Base-by-base conservation (phyloP, 2,113 vertebrate genomes). In the Oryzias javanicus region DNA sequence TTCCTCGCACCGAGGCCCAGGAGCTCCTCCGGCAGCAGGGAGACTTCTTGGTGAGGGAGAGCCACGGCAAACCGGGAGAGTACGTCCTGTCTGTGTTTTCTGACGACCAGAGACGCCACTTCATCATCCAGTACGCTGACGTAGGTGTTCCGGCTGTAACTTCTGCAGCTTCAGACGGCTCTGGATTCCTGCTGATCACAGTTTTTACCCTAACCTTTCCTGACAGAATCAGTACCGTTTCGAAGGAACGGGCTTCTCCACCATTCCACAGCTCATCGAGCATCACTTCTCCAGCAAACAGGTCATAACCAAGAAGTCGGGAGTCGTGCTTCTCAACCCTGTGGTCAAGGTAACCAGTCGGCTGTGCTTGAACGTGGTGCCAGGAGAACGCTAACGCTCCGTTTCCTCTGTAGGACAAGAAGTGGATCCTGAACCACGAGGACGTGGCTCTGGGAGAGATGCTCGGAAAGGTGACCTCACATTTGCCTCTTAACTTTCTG, bases 11-110 rank as follows among this genome's bases (percentile, higher is more conserved):
- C 24, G 97, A 99, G 86, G 96, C 97, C 1, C 97, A 99, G 86
- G 97, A 99, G 68, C 90, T 98, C 5, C 89, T 99, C 57, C 95
- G 93, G 79, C 94, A 95, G 56, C 96, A 99, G 89, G 97, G 97
- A 70, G 97, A 99, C 90, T 99, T 99, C 88, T 86, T 99, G 82
- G 97, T 99, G 70, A 92, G 97, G 64, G 97, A 99, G 84, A 98
- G 96, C 80, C 96, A 99, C 59, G 97, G 95, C 54, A 99, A 99
- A 88, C 97, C 96, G 20, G 97, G 97, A 84, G 97, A 99, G 92
- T 99, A 99, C 83, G 97, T 99, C 79, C 94, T 99, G 89, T 99
- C 97, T 42, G 97, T 99, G 79, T 99, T 93, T 89, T 97, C 95
- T 69, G 96, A 98, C 55, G 93, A 92, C 66, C 96, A 98, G 82